Base-by-base conservation (phyloP, 2,797 vertebrate genomes). In the Pseudochaenichthys georgianus region DNA sequence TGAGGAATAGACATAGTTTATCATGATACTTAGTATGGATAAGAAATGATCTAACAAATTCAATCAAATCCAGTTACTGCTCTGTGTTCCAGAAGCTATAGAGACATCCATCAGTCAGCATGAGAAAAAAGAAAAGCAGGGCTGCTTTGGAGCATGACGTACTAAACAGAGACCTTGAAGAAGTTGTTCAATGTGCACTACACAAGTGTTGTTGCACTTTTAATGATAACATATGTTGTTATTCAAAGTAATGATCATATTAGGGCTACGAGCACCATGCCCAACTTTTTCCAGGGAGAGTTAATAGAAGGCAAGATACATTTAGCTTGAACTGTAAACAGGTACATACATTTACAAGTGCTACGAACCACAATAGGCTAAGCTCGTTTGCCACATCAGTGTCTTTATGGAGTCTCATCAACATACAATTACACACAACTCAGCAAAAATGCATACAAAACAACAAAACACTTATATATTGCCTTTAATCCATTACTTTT, bases 31-130 rank as follows among this genome's bases (percentile, higher is more conserved):
- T 64, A 60, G 65, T 58, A 46, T 52, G 54, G 45, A 83, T 63
- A 72, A 58, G 50, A 70, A 80, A 77, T 81, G 0, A 53, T 69
- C 34, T 9, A 64, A 82, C 51, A 75, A 79, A 81, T 70, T 8
- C 59, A 83, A 84, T 61, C 1, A 81, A 64, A 71, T 70, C 48
- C 28, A 60, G 45, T 72, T 64, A 63, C 38, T 52, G 76, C 53
- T 42, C 16, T 57, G 61, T 72, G 42, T 48, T 59, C 48, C 47
- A 73, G 63, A 61, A 7, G 17, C n/a, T 57, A 28, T 28, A 34
- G 2, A 70, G 19, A 63, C n/a, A 54, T 54, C 28, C 42, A 55
- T 70, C 53, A 75, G n/a, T 55, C 47, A n/a, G 75, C 64, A 58
- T 17, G 42, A 64, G 23, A 57, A 34, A 64, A 19, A 57, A 34